Conservation (phyloP, 2,888 invertebrate species). For the Glaucopsyche alexis region DNA sequence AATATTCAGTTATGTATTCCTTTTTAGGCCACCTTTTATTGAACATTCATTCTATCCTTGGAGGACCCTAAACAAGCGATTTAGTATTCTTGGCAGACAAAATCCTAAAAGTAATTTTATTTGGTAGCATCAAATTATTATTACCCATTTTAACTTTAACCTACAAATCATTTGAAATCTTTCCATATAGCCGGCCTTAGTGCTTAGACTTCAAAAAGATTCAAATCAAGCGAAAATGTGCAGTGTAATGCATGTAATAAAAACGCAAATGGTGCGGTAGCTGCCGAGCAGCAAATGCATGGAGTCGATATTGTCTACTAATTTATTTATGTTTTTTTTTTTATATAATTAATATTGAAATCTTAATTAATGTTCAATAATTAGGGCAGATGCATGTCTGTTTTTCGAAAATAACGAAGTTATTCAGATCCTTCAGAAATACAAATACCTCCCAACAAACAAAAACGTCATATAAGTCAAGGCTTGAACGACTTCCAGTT, state of each 20-base stretch:
- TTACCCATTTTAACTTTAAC: conserved; percentile 21
- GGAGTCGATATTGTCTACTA: conserved; percentile 31
- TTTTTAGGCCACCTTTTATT: neutral
- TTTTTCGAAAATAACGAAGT: too few species aligned
- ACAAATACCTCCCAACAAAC: too few species aligned
- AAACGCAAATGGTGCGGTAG: conserved; percentile 39
- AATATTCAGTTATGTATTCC: neutral
- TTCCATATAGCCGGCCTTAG: conserved; percentile 31
- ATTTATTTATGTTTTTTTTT: neutral
- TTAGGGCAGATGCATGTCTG: too few species aligned
- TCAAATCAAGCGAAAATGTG: conserved; percentile 42
- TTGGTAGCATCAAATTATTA: neutral
- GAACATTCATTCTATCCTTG: neutral
- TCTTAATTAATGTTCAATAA: too few species aligned
- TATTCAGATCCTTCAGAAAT: too few species aligned
- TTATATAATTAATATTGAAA: neutral
- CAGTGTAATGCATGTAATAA: conserved; percentile 42
- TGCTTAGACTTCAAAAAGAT: conserved; percentile 43
- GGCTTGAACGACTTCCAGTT: too few species aligned
- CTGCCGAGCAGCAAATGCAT: conserved; percentile 21
- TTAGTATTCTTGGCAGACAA: neutral
- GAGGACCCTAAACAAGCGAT: neutral
- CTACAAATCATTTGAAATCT: conserved; percentile 34
- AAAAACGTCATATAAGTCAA: too few species aligned
- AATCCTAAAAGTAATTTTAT: conserved; percentile 23